Conservation (phyloP, 2,113 vertebrate genomes). For the Kryptolebias marmoratus region DNA sequence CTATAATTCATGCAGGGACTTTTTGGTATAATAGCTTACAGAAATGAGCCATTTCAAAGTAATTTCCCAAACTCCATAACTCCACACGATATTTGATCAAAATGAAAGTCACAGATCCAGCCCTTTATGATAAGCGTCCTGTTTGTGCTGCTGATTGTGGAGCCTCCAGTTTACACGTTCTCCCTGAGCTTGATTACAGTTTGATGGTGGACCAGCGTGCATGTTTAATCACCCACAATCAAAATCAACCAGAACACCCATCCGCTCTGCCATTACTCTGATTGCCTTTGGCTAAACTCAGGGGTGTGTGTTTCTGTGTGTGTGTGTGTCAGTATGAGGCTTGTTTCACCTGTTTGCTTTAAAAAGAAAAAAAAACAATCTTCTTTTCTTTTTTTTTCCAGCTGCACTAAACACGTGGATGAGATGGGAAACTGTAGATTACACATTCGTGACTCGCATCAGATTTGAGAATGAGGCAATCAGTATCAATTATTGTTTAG, state of each 20-base stretch:
- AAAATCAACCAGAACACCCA: slow-evolving; percentile 58
- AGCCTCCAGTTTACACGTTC: slow-evolving; percentile 36
- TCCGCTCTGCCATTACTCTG: slow-evolving; percentile 60
- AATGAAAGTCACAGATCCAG: background rate
- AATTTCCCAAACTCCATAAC: background rate
- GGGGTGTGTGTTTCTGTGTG: background rate
- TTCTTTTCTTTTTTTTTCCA: background rate
- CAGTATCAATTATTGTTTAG: background rate
- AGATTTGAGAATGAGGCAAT: background rate
- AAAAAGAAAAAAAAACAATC: background rate
- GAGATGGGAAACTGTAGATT: background rate
- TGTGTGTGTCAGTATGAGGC: background rate
- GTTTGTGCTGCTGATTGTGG: slow-evolving; percentile 52
- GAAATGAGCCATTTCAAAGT: background rate
- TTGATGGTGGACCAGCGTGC: slow-evolving; percentile 43
- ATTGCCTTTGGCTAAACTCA: slow-evolving; percentile 38
- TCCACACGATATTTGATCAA: background rate
- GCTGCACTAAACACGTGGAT: background rate
- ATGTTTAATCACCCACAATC: slow-evolving; percentile 60
- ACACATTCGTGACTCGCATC: background rate
- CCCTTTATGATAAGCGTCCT: background rate
- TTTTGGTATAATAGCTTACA: background rate
- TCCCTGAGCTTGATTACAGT: slow-evolving; percentile 60
- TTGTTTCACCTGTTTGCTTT: background rate
- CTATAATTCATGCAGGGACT: background rate